Percentiles rank a stretch among this genome's conserved stretches.
Evolutionary conservation across 2,797 vertebrate genomes (phyloP).

Genomic region (Leucoraja ocellata): DNA sequence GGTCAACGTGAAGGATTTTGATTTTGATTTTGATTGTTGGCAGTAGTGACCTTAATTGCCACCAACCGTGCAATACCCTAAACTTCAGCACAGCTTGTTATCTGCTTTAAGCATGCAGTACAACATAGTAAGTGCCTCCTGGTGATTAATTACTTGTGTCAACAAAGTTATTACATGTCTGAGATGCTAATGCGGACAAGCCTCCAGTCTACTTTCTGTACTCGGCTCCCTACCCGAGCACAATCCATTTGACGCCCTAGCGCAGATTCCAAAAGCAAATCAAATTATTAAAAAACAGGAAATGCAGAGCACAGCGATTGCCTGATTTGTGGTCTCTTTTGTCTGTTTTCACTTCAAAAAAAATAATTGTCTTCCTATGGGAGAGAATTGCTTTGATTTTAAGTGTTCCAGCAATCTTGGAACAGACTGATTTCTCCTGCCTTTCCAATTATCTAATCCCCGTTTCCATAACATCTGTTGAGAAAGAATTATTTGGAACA

Average conservation of each 20-base stretch:
- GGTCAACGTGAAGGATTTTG: neutral
- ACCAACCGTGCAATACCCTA: neutral
- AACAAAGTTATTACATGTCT: neutral
- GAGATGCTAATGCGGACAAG: neutral
- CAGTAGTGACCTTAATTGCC: neutral
- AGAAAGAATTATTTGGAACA: neutral
- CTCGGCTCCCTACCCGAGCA: neutral
- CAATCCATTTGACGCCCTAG: neutral
- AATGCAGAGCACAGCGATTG: neutral
- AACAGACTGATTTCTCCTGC: neutral
- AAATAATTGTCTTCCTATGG: neutral
- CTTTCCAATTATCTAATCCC: neutral
- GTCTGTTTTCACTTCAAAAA: neutral
- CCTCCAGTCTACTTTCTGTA: neutral
- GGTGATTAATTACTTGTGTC: constrained; percentile 2
- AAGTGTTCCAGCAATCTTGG: neutral
- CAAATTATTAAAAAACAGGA: neutral
- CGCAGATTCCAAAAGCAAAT: neutral
- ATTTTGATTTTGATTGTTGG: neutral
- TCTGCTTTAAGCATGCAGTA: neutral
- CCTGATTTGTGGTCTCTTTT: neutral
- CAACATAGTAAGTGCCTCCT: neutral
- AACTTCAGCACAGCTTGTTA: neutral
- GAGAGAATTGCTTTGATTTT: neutral
- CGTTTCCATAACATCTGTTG: neutral